Conservation (phyloP, 1,140 invertebrate species). For the Drosophila ironensis region DNA sequence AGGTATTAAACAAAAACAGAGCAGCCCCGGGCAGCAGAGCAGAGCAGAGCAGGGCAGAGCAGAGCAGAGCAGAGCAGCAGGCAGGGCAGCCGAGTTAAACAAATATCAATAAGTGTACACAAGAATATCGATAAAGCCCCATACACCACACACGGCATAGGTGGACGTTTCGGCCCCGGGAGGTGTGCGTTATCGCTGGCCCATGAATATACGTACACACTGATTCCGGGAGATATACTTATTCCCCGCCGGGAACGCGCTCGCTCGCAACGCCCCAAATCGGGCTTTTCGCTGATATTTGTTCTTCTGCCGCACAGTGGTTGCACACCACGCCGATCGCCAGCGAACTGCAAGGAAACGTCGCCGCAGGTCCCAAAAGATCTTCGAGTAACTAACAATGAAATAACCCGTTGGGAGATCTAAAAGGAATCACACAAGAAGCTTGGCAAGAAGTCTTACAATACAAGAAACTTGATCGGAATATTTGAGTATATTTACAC, state of each 20-base stretch:
- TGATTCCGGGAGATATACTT: constrained; percentile 13
- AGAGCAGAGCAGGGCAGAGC: too few relatives aligned
- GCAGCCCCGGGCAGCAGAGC: too few relatives aligned
- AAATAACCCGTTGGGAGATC: too few relatives aligned
- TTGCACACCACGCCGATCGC: neutral
- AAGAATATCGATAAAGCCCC: constrained; percentile 42
- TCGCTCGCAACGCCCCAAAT: constrained; percentile 57
- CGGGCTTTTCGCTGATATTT: constrained; percentile 62
- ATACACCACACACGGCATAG: neutral
- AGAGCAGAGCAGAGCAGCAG: constrained; percentile 29
- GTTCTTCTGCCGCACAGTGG: constrained; percentile 50
- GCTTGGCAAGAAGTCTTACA: too few relatives aligned
- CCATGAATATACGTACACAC: neutral
- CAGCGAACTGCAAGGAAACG: too few relatives aligned
- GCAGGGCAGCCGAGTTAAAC: constrained; percentile 51
- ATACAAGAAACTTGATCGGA: too few relatives aligned
- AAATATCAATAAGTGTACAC: constrained; percentile 72
- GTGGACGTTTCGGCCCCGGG: neutral
- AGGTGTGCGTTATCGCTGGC: constrained; percentile 9
- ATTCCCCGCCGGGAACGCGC: constrained; percentile 19
- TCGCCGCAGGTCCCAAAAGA: too few relatives aligned
- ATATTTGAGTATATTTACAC: too few relatives aligned
- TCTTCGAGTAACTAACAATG: too few relatives aligned
- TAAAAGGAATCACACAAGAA: too few relatives aligned
- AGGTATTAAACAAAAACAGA: constrained; percentile 77